phyloP scores from a whole-genome alignment of 1,140 invertebrate species.

The Matsumurasca onukii region DNA sequence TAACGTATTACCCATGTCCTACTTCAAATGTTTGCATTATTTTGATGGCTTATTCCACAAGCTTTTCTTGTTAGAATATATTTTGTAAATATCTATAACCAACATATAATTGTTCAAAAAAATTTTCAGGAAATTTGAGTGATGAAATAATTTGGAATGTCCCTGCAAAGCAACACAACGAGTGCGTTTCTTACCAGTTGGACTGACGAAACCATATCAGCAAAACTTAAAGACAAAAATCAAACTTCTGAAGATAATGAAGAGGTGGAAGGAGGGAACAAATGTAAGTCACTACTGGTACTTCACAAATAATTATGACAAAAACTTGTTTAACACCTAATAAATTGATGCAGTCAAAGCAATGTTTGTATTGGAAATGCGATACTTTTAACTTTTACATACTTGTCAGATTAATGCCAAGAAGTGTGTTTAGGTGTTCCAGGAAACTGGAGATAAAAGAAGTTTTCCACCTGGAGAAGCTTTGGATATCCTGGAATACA shows the following conservation, averaged over 20 bases:
- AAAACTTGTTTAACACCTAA: too few species aligned
- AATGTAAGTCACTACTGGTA: too few species aligned
- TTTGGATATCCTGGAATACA: conserved; percentile 14
- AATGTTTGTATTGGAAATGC: too few species aligned
- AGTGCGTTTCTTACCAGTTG: conserved; percentile 4
- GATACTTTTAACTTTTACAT: too few species aligned
- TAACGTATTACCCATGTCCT: too few species aligned
- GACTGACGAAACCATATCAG: not conserved
- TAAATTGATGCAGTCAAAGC: too few species aligned
- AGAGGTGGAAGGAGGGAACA: not conserved
- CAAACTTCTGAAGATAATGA: not conserved
- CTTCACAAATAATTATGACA: too few species aligned
- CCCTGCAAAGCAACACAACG: not conserved
- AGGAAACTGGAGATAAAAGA: not conserved
- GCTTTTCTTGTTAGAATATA: too few species aligned
- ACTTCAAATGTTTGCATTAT: too few species aligned
- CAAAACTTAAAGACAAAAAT: not conserved
- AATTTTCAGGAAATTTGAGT: conserved; percentile 17
- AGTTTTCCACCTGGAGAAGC: not conserved
- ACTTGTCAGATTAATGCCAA: conserved; percentile 6
- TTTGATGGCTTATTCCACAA: too few species aligned
- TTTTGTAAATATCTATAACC: too few species aligned
- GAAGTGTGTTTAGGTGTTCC: conserved; percentile 18
- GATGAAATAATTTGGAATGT: conserved; percentile 5
- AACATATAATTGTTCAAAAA: too few species aligned